Conservation (phyloP, 1,140 invertebrate genomes). For the Odontomachus brunneus region DNA sequence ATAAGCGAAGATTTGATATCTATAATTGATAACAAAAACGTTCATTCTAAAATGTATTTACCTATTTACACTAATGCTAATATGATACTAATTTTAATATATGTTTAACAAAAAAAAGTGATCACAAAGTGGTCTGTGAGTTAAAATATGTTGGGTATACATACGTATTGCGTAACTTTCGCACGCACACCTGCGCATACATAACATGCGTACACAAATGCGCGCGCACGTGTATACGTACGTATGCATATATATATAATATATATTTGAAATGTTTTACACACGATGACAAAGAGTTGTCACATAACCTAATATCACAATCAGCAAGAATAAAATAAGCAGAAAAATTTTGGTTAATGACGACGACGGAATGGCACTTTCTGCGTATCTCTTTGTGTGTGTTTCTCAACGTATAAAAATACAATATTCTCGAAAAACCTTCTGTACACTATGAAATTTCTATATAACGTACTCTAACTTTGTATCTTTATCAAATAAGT, state of each 20-base stretch:
- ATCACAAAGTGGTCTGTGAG: conserved; percentile 73
- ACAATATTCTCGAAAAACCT: conserved; percentile 75
- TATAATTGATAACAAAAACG: conserved; percentile 70
- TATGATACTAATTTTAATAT: conserved; percentile 74
- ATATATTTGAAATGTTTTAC: conserved; percentile 63
- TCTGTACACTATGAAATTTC: conserved; percentile 76
- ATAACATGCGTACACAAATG: conserved; percentile 14
- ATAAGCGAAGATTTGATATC: conserved; percentile 70
- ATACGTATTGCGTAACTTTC: conserved; percentile 32
- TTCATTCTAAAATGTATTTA: conserved; percentile 75
- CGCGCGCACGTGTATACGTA: background rate
- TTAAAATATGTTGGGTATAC: conserved; percentile 72
- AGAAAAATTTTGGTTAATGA: conserved; percentile 78
- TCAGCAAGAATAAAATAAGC: conserved; percentile 77
- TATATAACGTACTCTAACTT: conserved; percentile 69
- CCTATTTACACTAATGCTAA: conserved; percentile 77
- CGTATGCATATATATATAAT: conserved; percentile 63
- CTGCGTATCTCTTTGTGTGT: conserved; percentile 59
- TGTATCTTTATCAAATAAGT: conserved; percentile 73
- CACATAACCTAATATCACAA: conserved; percentile 85
- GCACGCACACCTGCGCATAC: conserved; percentile 3
- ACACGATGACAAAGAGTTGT: conserved; percentile 72
- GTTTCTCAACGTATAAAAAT: conserved; percentile 79
- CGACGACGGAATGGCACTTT: conserved; percentile 83
- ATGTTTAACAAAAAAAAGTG: conserved; percentile 74